These are phyloP conservation scores for Zaprionus obscuricornis DNA, from an alignment of 2,888 invertebrate species.

Conservation along the genomic window DNA sequence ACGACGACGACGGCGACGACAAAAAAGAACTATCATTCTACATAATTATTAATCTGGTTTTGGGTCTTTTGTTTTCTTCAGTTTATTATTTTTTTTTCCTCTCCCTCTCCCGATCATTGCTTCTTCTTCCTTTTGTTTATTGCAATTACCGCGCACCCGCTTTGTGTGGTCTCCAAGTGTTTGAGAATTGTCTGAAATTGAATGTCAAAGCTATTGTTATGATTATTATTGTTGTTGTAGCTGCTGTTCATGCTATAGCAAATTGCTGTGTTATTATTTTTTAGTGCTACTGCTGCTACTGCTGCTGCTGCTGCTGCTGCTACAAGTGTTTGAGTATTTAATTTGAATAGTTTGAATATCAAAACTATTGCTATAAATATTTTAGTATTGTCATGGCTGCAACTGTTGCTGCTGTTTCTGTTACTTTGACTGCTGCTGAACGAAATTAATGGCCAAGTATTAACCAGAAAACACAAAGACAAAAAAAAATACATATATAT, in stretches of 20 bases:
- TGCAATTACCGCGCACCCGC: conserved; percentile 54
- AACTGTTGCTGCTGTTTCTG: not conserved
- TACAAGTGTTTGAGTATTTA: too few species aligned
- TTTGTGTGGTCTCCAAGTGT: conserved; percentile 59
- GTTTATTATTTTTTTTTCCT: conserved; percentile 3
- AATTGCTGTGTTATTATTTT: conserved; percentile 12
- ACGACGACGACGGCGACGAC: not conserved
- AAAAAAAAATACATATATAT: not conserved
- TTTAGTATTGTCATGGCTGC: too few species aligned
- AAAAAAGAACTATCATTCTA: conserved; percentile 77
- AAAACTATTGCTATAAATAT: too few species aligned
- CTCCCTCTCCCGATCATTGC: not conserved
- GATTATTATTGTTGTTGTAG: conserved; percentile 1
- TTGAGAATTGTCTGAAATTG: conserved; percentile 2
- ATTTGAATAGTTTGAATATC: too few species aligned
- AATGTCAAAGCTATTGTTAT: conserved; percentile 32
- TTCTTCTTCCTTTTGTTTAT: conserved; percentile 22
- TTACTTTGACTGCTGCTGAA: conserved; percentile 28
- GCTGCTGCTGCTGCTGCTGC: not conserved
- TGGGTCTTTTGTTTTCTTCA: conserved; percentile 32
- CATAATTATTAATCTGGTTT: conserved; percentile 73
- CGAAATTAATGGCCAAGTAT: conserved; percentile 83
- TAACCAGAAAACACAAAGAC: conserved; percentile 70
- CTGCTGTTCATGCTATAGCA: too few species aligned
- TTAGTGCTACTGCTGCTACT: not conserved